A percentile compares a stretch with the other conserved stretches of the same genome.
Evolutionary conservation across 2,888 invertebrate species (phyloP).

Genomic region (Cephus pulcher): DNA sequence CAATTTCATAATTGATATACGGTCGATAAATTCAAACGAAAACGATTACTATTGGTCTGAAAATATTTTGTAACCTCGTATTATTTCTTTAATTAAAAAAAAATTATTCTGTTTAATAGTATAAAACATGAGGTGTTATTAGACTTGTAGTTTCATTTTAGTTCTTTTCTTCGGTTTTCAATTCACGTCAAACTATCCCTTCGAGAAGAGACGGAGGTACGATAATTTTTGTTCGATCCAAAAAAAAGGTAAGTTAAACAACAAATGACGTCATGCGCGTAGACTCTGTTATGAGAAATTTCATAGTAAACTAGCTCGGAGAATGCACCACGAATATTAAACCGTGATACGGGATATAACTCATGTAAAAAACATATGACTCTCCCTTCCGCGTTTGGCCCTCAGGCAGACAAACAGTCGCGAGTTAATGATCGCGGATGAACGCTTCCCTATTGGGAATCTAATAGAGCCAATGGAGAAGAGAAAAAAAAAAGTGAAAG

Average conservation of each 20-base stretch:
- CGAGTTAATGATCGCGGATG: not conserved
- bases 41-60: not conserved
- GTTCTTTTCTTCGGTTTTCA: not conserved
- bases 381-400: not conserved
- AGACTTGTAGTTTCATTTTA: not conserved
- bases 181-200: not conserved
- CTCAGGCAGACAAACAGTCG: not conserved
- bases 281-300: not conserved
- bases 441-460: not conserved
- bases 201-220: not conserved
- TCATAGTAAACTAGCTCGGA: not conserved
- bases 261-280: not conserved
- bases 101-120: not conserved
- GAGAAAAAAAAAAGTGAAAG: not conserved
- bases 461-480: not conserved
- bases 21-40: not conserved
- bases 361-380: not conserved
- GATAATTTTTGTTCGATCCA: not conserved
- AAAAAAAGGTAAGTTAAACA: not conserved
- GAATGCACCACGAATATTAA: not conserved
- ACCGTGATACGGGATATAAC: not conserved
- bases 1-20: not conserved
- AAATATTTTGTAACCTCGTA: not conserved
- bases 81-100: not conserved
- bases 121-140: not conserved